These are phyloP conservation scores for Drosophila nigritarsus DNA, from an alignment of 2,888 invertebrate species.

Conservation along the genomic window DNA sequence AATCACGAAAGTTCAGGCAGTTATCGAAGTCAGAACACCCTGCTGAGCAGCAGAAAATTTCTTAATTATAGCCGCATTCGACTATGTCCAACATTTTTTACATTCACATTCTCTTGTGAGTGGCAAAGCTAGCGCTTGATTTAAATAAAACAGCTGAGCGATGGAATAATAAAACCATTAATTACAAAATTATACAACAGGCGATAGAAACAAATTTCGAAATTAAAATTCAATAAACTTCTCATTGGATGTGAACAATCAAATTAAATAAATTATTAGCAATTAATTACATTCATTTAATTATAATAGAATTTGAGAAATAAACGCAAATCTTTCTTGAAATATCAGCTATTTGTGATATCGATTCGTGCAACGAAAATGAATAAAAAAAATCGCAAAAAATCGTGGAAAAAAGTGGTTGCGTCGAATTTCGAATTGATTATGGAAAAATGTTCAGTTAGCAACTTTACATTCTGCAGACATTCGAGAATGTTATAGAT, in stretches of 20 bases:
- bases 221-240: background rate
- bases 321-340: background rate
- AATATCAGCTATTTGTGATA: background rate
- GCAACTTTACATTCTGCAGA: background rate
- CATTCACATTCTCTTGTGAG: background rate
- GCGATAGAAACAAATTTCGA: background rate
- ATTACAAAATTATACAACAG: background rate
- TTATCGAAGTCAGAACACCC: conserved; percentile 12
- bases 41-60: background rate
- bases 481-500: background rate
- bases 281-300: background rate
- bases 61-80: background rate
- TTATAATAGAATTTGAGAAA: background rate
- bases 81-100: background rate
- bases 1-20: background rate
- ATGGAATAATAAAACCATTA: background rate
- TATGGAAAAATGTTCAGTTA: background rate
- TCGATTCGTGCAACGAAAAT: background rate
- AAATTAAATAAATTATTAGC: background rate
- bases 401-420: background rate
- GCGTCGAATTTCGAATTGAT: background rate
- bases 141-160: background rate
- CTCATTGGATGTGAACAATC: background rate
- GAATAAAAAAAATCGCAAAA: background rate
- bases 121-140: background rate